phyloP scores from a whole-genome alignment of 2,113 vertebrate species.

The Ursus arctos region DNA sequence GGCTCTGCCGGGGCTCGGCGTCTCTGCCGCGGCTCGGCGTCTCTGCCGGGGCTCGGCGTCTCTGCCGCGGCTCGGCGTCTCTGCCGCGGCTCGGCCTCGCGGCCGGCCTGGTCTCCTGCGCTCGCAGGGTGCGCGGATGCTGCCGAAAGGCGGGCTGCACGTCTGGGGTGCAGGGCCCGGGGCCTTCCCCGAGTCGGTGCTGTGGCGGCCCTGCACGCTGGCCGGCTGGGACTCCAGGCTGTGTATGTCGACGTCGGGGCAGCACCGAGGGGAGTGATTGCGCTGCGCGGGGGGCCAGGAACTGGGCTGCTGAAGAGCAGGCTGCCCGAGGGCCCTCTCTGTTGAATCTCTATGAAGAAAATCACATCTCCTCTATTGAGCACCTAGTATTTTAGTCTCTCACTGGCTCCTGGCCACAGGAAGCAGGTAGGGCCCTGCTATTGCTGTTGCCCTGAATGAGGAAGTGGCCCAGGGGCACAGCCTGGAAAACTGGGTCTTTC shows the following conservation, averaged over 20 bases:
- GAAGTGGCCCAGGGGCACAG: background rate
- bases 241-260: conserved; percentile 86
- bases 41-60: conserved; percentile 76
- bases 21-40: conserved; percentile 85
- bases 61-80: conserved; percentile 85
- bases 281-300: background rate
- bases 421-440: background rate
- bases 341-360: background rate
- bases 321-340: accelerated
- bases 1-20: conserved; percentile 83
- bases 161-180: conserved; percentile 80
- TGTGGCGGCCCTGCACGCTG: conserved; percentile 64
- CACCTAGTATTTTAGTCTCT: background rate
- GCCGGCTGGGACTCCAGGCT: conserved; percentile 83
- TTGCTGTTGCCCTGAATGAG: background rate
- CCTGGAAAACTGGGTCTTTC: background rate
- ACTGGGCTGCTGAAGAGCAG: too few relatives aligned
- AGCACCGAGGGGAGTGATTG: conserved; percentile 19
- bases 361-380: background rate
- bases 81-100: conserved; percentile 80
- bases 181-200: conserved; percentile 87
- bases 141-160: conserved; percentile 84
- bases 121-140: conserved; percentile 78
- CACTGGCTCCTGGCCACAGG: too few relatives aligned
- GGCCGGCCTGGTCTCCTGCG: background rate